Conservation (phyloP, 2,888 invertebrate genomes). For the Pachycephus smyrnensis region DNA sequence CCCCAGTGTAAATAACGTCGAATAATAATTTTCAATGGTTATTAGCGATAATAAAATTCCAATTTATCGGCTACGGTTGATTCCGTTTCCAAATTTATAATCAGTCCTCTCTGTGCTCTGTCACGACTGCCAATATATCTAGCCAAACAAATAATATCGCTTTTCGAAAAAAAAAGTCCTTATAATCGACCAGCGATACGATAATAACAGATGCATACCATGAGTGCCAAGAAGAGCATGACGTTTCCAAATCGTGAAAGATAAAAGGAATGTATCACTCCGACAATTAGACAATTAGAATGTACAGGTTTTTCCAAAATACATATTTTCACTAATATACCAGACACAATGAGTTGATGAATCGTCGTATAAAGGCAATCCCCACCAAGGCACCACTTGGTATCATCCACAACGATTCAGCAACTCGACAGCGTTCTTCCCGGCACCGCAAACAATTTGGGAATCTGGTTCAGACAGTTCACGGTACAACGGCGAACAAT, state of each 20-base stretch:
- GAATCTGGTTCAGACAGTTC: slow-evolving; percentile 43
- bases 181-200: no score
- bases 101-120: slow-evolving; percentile 44
- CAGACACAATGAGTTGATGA: no score
- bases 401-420: no score
- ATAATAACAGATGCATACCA: no score
- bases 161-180: no score
- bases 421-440: background rate
- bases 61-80: slow-evolving; percentile 56
- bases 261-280: background rate
- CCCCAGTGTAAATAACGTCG: slow-evolving; percentile 54
- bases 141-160: background rate
- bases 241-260: background rate
- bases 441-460: slow-evolving; percentile 25
- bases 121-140: slow-evolving; percentile 39
- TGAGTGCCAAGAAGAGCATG: background rate
- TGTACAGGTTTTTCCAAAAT: background rate
- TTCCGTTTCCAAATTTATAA: slow-evolving; percentile 48
- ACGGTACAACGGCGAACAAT: slow-evolving; percentile 28
- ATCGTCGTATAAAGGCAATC: no score
- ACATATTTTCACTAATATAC: background rate
- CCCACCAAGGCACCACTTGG: no score
- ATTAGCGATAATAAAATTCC: slow-evolving; percentile 66
- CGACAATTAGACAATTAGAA: background rate
- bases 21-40: slow-evolving; percentile 64